Conservation (phyloP, 1,140 invertebrate genomes). For the Meloidogyne chitwoodi region DNA sequence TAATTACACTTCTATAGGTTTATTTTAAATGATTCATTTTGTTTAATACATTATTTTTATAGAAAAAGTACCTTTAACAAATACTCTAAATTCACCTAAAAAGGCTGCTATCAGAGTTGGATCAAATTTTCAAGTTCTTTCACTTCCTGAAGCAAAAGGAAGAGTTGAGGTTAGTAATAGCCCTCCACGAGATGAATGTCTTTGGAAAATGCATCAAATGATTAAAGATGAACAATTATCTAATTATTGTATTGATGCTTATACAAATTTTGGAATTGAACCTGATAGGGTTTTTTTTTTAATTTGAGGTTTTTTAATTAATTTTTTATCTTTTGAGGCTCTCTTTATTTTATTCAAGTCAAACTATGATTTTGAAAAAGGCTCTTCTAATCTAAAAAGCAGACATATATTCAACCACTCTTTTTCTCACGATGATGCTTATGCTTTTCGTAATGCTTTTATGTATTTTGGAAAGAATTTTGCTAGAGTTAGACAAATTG, state of each 20-base stretch:
- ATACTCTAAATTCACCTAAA: not conserved
- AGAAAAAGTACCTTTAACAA: not conserved
- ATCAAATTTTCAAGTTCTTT: conserved; percentile 5
- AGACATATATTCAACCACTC: not conserved
- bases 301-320: too few species aligned
- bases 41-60: not conserved
- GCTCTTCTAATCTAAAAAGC: not conserved
- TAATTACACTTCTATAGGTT: not conserved
- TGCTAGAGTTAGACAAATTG: conserved; percentile 33
- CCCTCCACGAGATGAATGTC: conserved; percentile 8
- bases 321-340: conserved; percentile 14
- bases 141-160: not conserved
- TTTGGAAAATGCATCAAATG: conserved; percentile 11
- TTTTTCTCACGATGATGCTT: conserved; percentile 16
- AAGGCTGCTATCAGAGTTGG: conserved; percentile 5
- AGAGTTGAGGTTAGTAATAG: not conserved
- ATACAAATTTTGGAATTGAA: conserved; percentile 11
- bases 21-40: not conserved
- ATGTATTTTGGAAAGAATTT: conserved; percentile 34
- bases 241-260: conserved; percentile 17
- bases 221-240: conserved; percentile 5
- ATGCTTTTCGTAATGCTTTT: conserved; percentile 20
- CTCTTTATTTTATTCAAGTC: conserved; percentile 20
- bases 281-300: conserved; percentile 10
- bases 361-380: conserved; percentile 10